Percentiles rank a stretch among this genome's conserved stretches.
Evolutionary conservation across 2,797 vertebrate genomes (phyloP).

Genomic region (Rachycentron canadum): DNA sequence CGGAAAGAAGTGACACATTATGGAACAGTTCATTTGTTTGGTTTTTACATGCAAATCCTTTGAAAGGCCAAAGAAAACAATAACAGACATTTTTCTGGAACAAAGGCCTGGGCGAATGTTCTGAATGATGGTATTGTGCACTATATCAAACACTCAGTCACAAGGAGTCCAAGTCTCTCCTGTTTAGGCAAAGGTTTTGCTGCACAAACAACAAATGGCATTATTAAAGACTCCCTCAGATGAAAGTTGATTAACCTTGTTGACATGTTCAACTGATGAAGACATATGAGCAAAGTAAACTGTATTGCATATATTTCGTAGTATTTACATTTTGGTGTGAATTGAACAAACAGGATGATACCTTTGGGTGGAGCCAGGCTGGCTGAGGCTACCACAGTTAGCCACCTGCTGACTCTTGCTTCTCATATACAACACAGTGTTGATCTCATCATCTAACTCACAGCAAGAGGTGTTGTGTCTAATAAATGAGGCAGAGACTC

Average conservation of each 20-base stretch:
- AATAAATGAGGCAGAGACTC: too few species aligned
- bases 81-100: slow-evolving; percentile 81
- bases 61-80: slow-evolving; percentile 83
- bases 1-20: slow-evolving; percentile 39
- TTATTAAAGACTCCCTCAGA: background rate
- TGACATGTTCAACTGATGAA: too few species aligned
- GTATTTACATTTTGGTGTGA: too few species aligned
- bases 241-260: too few species aligned
- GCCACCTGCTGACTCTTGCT: background rate
- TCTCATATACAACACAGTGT: background rate
- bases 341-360: too few species aligned
- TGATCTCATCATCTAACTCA: background rate
- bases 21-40: slow-evolving; percentile 59
- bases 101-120: slow-evolving; percentile 74
- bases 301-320: too few species aligned
- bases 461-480: too few species aligned
- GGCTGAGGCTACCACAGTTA: background rate
- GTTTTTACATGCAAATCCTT: slow-evolving; percentile 70
- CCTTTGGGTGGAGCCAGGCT: too few species aligned
- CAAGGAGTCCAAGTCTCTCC: slow-evolving; percentile 58
- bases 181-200: slow-evolving; percentile 38
- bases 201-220: background rate
- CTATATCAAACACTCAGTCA: slow-evolving; percentile 73
- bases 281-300: too few species aligned
- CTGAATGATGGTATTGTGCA: slow-evolving; percentile 74